Base-by-base conservation (phyloP, 1,140 invertebrate genomes). In the Macrosteles quadrilineatus region DNA sequence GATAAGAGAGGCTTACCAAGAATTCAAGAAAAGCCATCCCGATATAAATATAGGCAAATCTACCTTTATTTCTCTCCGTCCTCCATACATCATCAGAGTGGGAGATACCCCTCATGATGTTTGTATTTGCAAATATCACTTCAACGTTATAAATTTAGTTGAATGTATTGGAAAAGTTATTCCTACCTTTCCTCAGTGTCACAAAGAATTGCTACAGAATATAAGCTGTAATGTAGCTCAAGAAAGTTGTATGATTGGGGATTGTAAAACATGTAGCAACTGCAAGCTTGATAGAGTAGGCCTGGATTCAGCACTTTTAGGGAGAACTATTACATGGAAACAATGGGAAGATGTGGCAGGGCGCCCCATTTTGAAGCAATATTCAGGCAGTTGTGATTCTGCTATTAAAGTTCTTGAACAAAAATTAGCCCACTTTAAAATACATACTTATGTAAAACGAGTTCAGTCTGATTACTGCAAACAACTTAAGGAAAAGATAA, bases 91-190 rank as follows among this genome's bases (percentile, higher is more conserved):
- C 6, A 11, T 9, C 50, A 11, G 6, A 21, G 50, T 55, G 19
- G 9, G 6, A 55, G 23, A 55, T 21, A 55, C 50, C 6, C 50
- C 50, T 55, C 50, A 55, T 55, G 50, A 55, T 19, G 50, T 55
- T 19, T 55, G 50, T 55, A 19, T 55, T 6, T 55, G 50, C 19
- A 55, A 55, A 25, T 11, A 11, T 21, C 19, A 55, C 19, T 55
- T 55, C 19, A 55, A 55, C 19, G 9, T 21, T 19, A 55, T 55
- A 6, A 55, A 55, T 9, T 55, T 55, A 21, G 6, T 55, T 6
- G 50, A 55, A 55, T 11, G 6, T 55, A 25, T 55, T 21, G 6
- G 23, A 6, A 55, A 55, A 55, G 50, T 6, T 11, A 55, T 55
- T 55, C 50, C 50, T 11, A 55, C 50, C 4, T 11, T 55, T 19